phyloP scores from a whole-genome alignment of 2,113 vertebrate species.

The Psophia crepitans region DNA sequence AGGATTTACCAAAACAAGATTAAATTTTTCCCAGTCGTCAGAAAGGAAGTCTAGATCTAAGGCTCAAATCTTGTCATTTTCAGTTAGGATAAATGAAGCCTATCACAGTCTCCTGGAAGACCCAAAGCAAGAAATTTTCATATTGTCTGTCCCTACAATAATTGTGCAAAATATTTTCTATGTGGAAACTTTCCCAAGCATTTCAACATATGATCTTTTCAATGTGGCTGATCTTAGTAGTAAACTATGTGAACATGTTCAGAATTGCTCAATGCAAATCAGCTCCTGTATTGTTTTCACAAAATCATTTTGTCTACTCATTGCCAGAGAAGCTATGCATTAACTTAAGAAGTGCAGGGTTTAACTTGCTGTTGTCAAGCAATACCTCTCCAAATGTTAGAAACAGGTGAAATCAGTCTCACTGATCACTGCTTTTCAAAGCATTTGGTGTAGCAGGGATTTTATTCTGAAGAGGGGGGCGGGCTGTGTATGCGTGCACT shows the following conservation, averaged over 20 bases:
- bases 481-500: fast-evolving
- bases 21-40: background rate
- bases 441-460: background rate
- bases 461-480: background rate
- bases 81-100: background rate
- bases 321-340: background rate
- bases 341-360: background rate
- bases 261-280: constrained; percentile 4
- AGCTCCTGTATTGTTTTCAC: background rate
- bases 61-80: background rate
- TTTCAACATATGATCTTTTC: background rate
- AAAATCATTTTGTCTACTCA: background rate
- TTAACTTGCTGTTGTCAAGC: background rate
- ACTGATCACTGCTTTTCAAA: background rate
- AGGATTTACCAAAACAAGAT: background rate
- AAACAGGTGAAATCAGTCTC: background rate
- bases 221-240: background rate
- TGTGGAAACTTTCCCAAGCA: background rate
- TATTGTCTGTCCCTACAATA: background rate
- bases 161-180: background rate
- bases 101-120: background rate
- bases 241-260: background rate
- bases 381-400: background rate
- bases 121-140: background rate
- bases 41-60: background rate